Evolutionary conservation across 2,888 invertebrate species (phyloP), one percentile per base, ranked within the genome.

Genomic region (Gymnosoma rotundatum): DNA sequence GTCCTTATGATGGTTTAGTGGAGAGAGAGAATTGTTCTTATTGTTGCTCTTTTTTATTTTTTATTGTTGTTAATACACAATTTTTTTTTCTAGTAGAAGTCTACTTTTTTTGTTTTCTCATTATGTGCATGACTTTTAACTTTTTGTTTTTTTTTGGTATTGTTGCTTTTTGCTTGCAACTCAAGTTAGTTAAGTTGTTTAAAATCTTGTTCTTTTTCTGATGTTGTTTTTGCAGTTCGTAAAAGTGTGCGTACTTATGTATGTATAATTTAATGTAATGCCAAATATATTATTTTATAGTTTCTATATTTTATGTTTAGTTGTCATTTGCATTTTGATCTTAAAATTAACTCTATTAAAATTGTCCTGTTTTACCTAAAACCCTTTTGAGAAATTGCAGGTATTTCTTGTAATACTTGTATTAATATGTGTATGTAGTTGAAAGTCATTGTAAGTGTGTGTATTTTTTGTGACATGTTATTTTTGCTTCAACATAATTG

Each of bases 61-160:
- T 54, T n/a, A 0, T 54, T 63, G 18, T 67, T 54, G 10, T 66
- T 73, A 32, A 14, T 32, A 14, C 38, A 42, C 50, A 60, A 67
- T 48, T 76, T 67, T 42, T 32, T 36, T 42, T 20, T 69, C 18
- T 10, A n/a, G 38, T 18, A 14, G 2, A 0, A 45, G 58, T 45
- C 10, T 36, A 60, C 12, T 18, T 52, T 63, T 76, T 72, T 56
- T 63, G 25, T 73, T 60, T 78, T 78, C 73, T 78, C 78, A 83
- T 73, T 72, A 67, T 78, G 61, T 73, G 76, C 81, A 84, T 84
- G 83, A 84, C 78, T 78, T 84, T 69, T 69, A 42, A 69, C 38
- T 58, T 32, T 32, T 5, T 8, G 3, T 32, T 32, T 8, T 8
- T 32, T 32, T 75, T 83, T 66, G 52, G 32, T 54, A 25, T 5